Evolutionary conservation across 1,140 invertebrate species (phyloP).

Genomic region (Lerema accius): DNA sequence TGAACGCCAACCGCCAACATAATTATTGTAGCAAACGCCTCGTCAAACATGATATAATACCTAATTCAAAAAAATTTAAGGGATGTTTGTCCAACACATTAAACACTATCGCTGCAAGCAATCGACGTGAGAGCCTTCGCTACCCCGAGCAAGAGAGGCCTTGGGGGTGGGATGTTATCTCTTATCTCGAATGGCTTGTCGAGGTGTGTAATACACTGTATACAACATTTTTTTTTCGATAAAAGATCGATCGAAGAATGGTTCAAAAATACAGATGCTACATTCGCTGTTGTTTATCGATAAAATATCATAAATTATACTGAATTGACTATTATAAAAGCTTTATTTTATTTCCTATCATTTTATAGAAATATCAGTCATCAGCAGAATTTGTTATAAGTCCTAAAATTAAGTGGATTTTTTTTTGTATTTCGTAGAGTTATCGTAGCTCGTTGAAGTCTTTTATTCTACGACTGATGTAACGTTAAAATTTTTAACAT

Average conservation of each 20-base stretch:
- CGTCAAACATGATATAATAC: not conserved
- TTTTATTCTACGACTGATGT: not conserved
- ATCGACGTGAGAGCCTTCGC: slow-evolving; percentile 34
- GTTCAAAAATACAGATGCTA: too few species aligned
- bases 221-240: slow-evolving; percentile 8
- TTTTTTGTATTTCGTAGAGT: too few species aligned
- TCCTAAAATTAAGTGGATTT: too few species aligned
- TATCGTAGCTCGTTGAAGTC: slow-evolving; percentile 10
- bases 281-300: too few species aligned
- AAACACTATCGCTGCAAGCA: slow-evolving; percentile 44
- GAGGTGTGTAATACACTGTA: slow-evolving; percentile 22
- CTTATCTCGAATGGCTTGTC: slow-evolving; percentile 37
- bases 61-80: slow-evolving; percentile 35
- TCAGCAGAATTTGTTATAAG: not conserved
- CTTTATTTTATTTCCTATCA: too few species aligned
- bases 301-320: too few species aligned
- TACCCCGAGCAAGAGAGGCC: slow-evolving; percentile 13
- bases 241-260: too few species aligned
- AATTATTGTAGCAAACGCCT: too few species aligned
- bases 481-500: too few species aligned
- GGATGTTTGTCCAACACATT: slow-evolving; percentile 49
- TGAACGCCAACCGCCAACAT: too few species aligned
- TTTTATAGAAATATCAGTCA: not conserved
- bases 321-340: too few species aligned
- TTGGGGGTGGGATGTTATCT: slow-evolving; percentile 18